phyloP scores from a whole-genome alignment of 2,888 invertebrate genomes.

The Hydrotaea diabolus region DNA sequence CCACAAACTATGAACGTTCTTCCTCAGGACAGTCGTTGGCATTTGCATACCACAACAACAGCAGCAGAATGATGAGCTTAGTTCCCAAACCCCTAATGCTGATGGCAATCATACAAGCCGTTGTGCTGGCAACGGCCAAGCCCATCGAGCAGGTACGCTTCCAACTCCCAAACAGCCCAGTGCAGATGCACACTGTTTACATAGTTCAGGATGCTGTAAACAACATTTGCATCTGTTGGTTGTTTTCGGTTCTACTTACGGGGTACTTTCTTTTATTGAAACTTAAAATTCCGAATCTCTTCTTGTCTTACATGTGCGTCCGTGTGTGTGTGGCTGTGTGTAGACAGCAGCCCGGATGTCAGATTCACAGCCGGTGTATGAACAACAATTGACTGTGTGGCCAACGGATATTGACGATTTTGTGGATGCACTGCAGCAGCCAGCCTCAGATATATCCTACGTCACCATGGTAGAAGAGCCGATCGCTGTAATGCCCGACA shows the following conservation, averaged over 20 bases:
- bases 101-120: slow-evolving; percentile 60
- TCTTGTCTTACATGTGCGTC: not conserved
- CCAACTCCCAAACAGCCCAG: no score
- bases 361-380: slow-evolving; percentile 73
- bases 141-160: slow-evolving; percentile 33
- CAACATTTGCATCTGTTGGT: slow-evolving; percentile 5
- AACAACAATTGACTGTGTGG: slow-evolving; percentile 77
- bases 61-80: slow-evolving; percentile 53
- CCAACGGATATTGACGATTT: slow-evolving; percentile 73
- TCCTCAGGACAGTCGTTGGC: slow-evolving; percentile 50
- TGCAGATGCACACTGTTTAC: no score
- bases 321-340: no score
- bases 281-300: not conserved
- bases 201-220: not conserved
- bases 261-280: not conserved
- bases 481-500: slow-evolving; percentile 73
- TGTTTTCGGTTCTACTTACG: not conserved
- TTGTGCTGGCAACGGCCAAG: slow-evolving; percentile 52
- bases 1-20: slow-evolving; percentile 52
- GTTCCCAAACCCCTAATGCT: slow-evolving; percentile 54
- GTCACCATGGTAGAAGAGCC: slow-evolving; percentile 74
- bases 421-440: slow-evolving; percentile 63
- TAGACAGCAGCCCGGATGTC: slow-evolving; percentile 26
- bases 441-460: slow-evolving; percentile 31
- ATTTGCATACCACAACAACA: slow-evolving; percentile 56